A percentile compares a stretch with the other conserved stretches of the same genome.
Conservation (phyloP, 2,113 vertebrate genomes). For the Thunnus thynnus region DNA sequence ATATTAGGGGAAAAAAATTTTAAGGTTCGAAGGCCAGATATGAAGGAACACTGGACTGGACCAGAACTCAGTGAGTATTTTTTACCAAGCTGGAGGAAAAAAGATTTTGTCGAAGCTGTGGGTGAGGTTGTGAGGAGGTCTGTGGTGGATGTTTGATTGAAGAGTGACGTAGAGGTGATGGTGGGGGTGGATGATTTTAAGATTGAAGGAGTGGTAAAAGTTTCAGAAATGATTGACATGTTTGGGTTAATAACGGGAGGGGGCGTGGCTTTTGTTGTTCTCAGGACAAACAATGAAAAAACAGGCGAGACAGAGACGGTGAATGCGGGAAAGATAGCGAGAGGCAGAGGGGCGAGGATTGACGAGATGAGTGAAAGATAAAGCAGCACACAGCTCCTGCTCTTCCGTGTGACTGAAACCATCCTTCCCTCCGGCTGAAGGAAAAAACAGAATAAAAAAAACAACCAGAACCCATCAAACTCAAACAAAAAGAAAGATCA, state of each 20-base stretch:
- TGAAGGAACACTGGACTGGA: not conserved
- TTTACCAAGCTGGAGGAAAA: not conserved
- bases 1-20: not conserved
- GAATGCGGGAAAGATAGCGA: conserved; percentile 37
- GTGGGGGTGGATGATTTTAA: not conserved
- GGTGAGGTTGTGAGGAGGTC: not conserved
- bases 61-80: not conserved
- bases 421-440: conserved; percentile 57
- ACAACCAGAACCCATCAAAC: not conserved
- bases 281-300: conserved; percentile 14
- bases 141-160: not conserved
- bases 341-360: not conserved
- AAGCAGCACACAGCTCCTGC: conserved; percentile 46
- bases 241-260: not conserved
- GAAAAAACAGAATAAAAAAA: conserved; percentile 1
- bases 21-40: not conserved
- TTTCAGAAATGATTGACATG: not conserved
- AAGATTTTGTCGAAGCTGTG: conserved; percentile 1
- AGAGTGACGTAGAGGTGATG: not conserved
- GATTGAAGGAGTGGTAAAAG: not conserved
- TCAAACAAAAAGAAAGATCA: not conserved
- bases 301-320: conserved; percentile 23
- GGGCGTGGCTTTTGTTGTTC: not conserved
- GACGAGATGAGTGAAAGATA: conserved; percentile 22
- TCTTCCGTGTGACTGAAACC: conserved; percentile 55